These are phyloP conservation scores for Linyphia triangularis DNA, from an alignment of 2,888 invertebrate genomes.

Conservation along the genomic window DNA sequence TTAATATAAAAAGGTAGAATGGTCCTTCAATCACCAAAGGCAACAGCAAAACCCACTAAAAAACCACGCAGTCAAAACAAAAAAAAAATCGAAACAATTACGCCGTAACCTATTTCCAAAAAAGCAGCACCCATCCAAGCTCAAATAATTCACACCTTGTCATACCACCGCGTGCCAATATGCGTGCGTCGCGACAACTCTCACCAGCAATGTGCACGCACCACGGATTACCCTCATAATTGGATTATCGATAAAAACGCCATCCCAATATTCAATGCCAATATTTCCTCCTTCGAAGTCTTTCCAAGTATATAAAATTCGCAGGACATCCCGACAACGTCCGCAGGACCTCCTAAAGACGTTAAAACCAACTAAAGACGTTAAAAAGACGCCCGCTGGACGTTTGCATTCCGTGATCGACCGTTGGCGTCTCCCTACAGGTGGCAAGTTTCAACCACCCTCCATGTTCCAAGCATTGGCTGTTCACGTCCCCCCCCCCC, in stretches of 20 bases:
- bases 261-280: not conserved
- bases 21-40: not conserved
- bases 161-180: too few species aligned
- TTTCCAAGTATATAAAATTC: too few species aligned
- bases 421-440: slow-evolving; percentile 44
- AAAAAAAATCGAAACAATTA: too few species aligned
- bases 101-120: too few species aligned
- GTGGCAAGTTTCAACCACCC: slow-evolving; percentile 60
- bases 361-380: not conserved
- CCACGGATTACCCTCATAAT: not conserved
- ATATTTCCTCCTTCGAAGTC: too few species aligned
- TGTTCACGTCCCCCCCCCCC: slow-evolving; percentile 41
- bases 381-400: not conserved
- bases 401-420: slow-evolving; percentile 25
- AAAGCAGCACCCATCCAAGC: too few species aligned
- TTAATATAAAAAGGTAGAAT: not conserved
- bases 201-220: not conserved
- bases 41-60: too few species aligned
- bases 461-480: slow-evolving; percentile 46
- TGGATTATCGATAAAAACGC: slow-evolving; percentile 1
- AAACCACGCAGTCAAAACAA: too few species aligned
- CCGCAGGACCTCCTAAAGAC: not conserved
- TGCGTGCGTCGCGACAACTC: too few species aligned
- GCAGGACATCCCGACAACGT: not conserved
- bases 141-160: too few species aligned